Evolutionary conservation across 2,797 vertebrate species (phyloP), one percentile per base, ranked within the genome.

Genomic region (Eremophila alpestris): DNA sequence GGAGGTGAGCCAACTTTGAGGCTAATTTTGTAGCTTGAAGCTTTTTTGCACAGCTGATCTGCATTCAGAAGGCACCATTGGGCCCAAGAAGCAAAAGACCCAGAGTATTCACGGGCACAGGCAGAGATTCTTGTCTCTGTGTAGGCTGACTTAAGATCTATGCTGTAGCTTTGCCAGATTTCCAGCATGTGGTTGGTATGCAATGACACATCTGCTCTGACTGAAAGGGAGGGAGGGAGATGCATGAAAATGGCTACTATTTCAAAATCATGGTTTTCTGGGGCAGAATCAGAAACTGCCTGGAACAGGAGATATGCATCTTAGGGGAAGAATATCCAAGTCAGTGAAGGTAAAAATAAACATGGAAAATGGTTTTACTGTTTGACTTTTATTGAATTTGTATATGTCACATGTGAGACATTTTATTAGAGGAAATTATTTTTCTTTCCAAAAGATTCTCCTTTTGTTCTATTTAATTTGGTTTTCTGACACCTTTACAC

Each of bases 1-100:
- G 93, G 94, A 94, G 58, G n/a, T 70, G 54, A 89, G 94, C 92
- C 92, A 96, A 68, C 38, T 85, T 46, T 34, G 76, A 68, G 71
- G 68, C 46, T 95, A 93, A 77, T 80, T 93, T 90, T 92, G 90
- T 77, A 54, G 89, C 81, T 83, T 45, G 40, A 87, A 80, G 84
- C 74, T 80, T 94, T 82, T 93, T 83, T 83, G 51, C 63, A 48
- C 46, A 84, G 86, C 81, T 90, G 81, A 96, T 78, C 49, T 68
- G 54, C 60, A 64, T 95, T 95, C 93, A 27, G 76, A 69, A 95
- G 21, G 64, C 59, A 77, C 51, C 65, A 48, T 6, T 67, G 41
- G 74, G 56, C 84, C 75, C 75, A 85, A 91, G 82, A 90, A 93
- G 87, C 17, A 52, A 91, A 90, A 91, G 76, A 67, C 26, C 30